phyloP scores from a whole-genome alignment of 2,113 vertebrate species.

The Petrocephalus microphthalmus region DNA sequence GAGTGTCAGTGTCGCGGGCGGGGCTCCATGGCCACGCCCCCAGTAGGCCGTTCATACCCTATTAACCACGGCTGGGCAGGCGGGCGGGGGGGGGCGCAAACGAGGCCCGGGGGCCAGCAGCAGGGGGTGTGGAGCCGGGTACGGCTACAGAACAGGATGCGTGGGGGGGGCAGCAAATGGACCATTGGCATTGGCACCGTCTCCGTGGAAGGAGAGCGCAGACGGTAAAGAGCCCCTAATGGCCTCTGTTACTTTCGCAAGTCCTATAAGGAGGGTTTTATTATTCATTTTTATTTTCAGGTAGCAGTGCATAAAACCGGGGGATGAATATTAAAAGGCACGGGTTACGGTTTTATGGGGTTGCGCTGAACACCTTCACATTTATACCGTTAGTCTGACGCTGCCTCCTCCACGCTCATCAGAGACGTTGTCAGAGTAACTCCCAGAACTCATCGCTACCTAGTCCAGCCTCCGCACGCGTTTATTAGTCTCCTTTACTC shows the following conservation, averaged over 20 bases:
- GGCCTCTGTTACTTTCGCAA: neutral
- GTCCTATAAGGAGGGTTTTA: conserved; percentile 14
- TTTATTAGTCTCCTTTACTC: neutral
- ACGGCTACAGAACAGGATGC: neutral
- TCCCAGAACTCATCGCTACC: neutral
- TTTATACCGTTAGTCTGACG: neutral
- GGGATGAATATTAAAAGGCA: conserved; percentile 25
- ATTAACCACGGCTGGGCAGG: neutral
- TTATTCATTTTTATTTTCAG: conserved; percentile 26
- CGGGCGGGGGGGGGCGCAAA: neutral
- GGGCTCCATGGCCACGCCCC: neutral
- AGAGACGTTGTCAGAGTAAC: neutral
- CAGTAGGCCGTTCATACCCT: neutral
- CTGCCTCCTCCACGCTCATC: neutral
- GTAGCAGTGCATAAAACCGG: conserved; percentile 27
- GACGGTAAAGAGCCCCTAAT: conserved; percentile 9
- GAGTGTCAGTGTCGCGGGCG: neutral
- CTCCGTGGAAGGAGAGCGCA: neutral
- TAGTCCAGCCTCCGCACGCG: neutral
- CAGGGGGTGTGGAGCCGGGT: neutral
- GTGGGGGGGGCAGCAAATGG: neutral
- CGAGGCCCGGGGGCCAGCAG: neutral
- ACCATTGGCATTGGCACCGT: neutral
- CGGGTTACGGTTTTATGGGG: conserved; percentile 23
- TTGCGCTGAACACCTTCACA: neutral